phyloP scores from a whole-genome alignment of 2,797 vertebrate species.

The Nothura maculosa region DNA sequence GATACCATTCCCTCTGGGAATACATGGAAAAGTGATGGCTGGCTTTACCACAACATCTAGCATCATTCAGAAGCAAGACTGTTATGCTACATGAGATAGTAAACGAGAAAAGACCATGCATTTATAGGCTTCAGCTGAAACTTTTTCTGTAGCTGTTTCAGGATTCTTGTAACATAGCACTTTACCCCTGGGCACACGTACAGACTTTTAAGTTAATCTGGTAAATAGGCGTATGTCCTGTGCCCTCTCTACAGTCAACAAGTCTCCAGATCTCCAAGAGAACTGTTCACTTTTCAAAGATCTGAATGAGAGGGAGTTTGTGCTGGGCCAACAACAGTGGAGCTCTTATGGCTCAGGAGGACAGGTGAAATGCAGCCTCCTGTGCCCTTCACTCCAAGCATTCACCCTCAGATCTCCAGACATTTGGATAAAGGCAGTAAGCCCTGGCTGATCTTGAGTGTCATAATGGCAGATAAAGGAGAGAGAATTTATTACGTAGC shows the following conservation, averaged over 20 bases:
- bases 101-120: background rate
- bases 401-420: background rate
- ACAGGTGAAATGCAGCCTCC: background rate
- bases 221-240: background rate
- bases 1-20: background rate
- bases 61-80: conserved; percentile 22
- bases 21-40: conserved; percentile 15
- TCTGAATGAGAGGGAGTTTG: background rate
- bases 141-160: background rate
- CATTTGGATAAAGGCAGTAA: background rate
- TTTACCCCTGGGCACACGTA: background rate
- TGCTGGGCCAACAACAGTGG: background rate
- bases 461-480: conserved; percentile 64
- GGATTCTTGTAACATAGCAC: background rate
- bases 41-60: background rate
- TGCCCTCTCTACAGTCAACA: background rate
- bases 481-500: conserved; percentile 67
- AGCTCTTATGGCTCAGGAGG: background rate
- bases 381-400: background rate
- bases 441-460: background rate
- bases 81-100: background rate
- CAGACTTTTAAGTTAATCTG: background rate
- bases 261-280: background rate
- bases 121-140: background rate
- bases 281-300: background rate